These are phyloP conservation scores for Petrosia ficiformis DNA, from an alignment of 37 sponge, comb jelly and placozoan species.

Conservation along the genomic window DNA sequence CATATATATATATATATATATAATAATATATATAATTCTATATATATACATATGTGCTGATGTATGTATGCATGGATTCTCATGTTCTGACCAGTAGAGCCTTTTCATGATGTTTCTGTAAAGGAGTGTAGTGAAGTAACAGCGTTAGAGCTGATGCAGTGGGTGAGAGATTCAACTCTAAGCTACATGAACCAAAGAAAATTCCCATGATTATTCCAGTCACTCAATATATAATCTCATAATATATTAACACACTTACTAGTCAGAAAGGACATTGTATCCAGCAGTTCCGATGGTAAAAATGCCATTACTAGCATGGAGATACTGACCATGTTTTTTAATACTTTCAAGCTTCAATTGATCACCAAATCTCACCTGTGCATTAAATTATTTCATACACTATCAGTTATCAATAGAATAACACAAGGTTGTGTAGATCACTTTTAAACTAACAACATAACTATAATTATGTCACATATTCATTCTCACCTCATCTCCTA, in stretches of 20 bases:
- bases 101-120: neutral
- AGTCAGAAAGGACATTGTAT: too few relatives aligned
- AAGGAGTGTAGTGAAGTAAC: conserved; percentile 5
- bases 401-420: too few relatives aligned
- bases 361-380: too few relatives aligned
- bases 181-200: conserved; percentile 11
- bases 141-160: conserved; percentile 41
- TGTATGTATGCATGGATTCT: too few relatives aligned
- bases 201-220: too few relatives aligned
- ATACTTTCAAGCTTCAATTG: too few relatives aligned
- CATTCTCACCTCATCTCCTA: conserved; percentile 39
- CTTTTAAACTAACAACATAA: too few relatives aligned
- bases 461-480: neutral
- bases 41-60: neutral
- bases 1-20: neutral
- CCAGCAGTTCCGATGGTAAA: too few relatives aligned
- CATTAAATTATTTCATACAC: neutral
- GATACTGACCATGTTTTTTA: neutral
- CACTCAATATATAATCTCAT: neutral
- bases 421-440: too few relatives aligned
- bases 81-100: neutral
- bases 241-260: neutral
- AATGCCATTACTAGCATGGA: neutral
- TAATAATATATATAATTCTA: neutral
- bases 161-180: conserved; percentile 54